Evolutionary conservation across 2,797 vertebrate genomes (phyloP), one percentile per base, ranked within the genome.

Genomic region (Poecilia wingei): DNA sequence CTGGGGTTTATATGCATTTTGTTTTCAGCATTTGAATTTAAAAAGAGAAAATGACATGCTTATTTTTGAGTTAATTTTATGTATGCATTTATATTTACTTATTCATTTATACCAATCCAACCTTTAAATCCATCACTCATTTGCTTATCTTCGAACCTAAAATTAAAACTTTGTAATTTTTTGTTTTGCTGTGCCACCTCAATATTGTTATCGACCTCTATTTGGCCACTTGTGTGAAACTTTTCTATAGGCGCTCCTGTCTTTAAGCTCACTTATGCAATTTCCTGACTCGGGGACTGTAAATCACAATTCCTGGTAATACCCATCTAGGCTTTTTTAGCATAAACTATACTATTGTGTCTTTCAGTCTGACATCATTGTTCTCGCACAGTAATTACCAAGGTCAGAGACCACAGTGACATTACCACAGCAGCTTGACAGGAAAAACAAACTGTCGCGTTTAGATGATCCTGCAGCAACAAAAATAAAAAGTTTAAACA

Each of bases 361-460:
- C 36, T 68, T 66, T 71, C 43, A 22, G 49, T 71, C 45, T 45
- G 28, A 79, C 71, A 74, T 31, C 46, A 46, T 25, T 64, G n/a
- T 49, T 31, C 55, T 76, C 33, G 31, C 18, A 75, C 16, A 75
- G 39, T 59, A 28, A 39, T 55, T 18, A 20, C 14, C 59, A 66
- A 14, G 53, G 66, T 61, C 71, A 33, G 51, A 82, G 61, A 74
- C 53, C 64, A 49, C 41, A 69, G 51, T 59, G 41, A 74, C 64
- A 74, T 31, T 70, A 47, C 49, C 6, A 45, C 7, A 33, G 25
- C 22, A 43, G 14, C 31, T 53, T 45, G 31, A 59, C 53, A 70
- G 73, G 28, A 71, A 46, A 57, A 79, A 59, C 45, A 76, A 80
- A 43, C 3, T 3, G 36, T 43, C 46, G 45, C 18, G 49, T 49